Base-by-base conservation (phyloP, 1,140 invertebrate species). In the Harpegnathos saltator region DNA sequence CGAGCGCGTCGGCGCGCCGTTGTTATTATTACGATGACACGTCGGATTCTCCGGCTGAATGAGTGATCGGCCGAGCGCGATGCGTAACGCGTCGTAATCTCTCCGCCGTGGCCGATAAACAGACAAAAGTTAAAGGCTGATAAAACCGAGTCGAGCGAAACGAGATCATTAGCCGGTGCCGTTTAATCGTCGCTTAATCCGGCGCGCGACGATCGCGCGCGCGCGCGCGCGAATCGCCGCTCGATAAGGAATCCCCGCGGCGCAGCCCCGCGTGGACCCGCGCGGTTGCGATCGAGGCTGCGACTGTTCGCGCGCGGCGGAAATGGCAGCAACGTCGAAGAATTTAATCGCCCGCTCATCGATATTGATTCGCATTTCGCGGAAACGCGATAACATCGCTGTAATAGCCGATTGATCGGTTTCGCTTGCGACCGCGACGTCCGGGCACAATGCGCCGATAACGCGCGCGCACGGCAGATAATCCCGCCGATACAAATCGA, bases 161-260 rank as follows among this genome's bases (percentile, higher is more conserved):
- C 56, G 48, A 24, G 75, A 74, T 85, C 72, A 26, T 78, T 63
- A 61, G 54, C 56, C 58, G 4, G 38, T 44, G 3, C 38, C 84
- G 86, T 89, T 87, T 88, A 84, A 89, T 88, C 86, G 74, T 56
- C 38, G 29, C 17, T 72, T 83, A 77, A 88, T 85, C 77, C 62
- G 19, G 12, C 58, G 83, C 56, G 78, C 38, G 38, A 11, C 22
- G 24, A 29, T 50, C 22, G 9, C n/a, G 14, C 85, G 66, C 61
- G 22, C 77, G 29, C 50, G 50, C 17, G 19, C 65, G 29, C 24
- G 38, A 19, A n/a, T 19, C 56, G 33, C 63, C 50, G 69, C 73
- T 68, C n/a, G n/a, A n/a, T n/a, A n/a, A n/a, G n/a, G n/a, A n/a
- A n/a, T n/a, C n/a, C n/a, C n/a, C n/a, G n/a, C n/a, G n/a, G n/a